Evolutionary conservation across 2,113 vertebrate genomes (phyloP), one percentile per base, ranked within the genome.

Genomic region (Triplophysa siluroides): DNA sequence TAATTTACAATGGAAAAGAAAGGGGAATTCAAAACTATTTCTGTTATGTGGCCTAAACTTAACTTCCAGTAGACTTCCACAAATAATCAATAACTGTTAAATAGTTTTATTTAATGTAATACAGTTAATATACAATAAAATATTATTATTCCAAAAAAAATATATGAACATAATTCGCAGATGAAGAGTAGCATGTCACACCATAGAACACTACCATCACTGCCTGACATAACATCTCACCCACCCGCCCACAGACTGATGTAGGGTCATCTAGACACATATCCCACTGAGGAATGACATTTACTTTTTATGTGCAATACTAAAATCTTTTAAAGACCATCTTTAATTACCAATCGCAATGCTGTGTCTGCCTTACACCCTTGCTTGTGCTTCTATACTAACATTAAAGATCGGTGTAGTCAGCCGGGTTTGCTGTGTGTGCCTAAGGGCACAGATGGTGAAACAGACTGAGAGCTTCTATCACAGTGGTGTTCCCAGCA

Each of bases 381-480:
- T 26, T 54, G 50, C 54, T 62, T 68, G 62, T 54, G 21, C 63
- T 78, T 73, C 60, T 63, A 63, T 33, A 47, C 75, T 76, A 84
- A 43, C 79, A 81, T 81, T 81, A 81, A 70, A 77, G 70, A 52
- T 72, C 21, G 56, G 73, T 71, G 83, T 71, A 74, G 56, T 52
- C 64, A 69, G 52, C 52, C 1, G 50, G 72, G 65, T 78, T 67
- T 74, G 68, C 81, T 41, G 69, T 8, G 14, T 56, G 50, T 21
- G 60, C 82, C 19, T 18, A 58, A 52, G 61, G 71, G 58, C 87
- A 83, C 91, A 92, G 92, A 93, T 92, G 91, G 91, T 83, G 87
- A 89, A 58, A 90, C 90, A 90, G 88, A 83, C 90, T 90, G 91
- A 82, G 85, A 90, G 88, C 88, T 88, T 83, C 88, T 89, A 90